A percentile compares a stretch with the other conserved stretches of the same genome.
Conservation (phyloP, 2,113 vertebrate species). For the Gymnorhina tibicen region DNA sequence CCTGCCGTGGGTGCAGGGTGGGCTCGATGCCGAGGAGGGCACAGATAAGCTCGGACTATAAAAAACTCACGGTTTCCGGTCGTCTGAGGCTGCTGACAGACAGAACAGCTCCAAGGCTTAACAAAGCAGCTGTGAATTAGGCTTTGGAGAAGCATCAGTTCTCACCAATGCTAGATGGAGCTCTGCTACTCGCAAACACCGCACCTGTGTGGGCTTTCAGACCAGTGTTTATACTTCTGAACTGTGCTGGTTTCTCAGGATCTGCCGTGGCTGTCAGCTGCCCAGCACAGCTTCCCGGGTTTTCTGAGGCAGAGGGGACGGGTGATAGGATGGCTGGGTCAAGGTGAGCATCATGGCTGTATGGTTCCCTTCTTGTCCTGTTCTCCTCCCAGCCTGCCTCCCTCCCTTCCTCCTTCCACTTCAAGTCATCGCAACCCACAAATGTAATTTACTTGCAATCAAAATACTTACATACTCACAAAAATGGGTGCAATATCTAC, state of each 20-base stretch:
- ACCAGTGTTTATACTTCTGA: background rate
- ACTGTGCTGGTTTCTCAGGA: background rate
- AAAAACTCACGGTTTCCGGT: background rate
- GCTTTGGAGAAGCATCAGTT: background rate
- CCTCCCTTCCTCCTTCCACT: background rate
- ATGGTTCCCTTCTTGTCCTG: background rate
- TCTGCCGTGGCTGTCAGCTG: background rate
- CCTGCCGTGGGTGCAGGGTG: background rate
- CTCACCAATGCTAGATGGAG: slow-evolving; percentile 47
- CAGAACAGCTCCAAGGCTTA: background rate
- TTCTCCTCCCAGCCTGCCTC: background rate
- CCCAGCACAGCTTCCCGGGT: background rate
- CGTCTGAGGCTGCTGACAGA: background rate
- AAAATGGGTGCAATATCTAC: background rate
- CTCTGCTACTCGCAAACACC: slow-evolving; percentile 26
- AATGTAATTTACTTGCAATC: background rate
- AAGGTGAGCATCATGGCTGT: fast-evolving
- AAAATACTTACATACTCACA: background rate
- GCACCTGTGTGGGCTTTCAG: background rate
- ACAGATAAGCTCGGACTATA: background rate
- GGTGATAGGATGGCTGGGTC: background rate
- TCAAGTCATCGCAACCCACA: background rate
- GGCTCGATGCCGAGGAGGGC: background rate
- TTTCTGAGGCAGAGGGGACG: background rate
- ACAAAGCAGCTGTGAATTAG: background rate